A percentile compares a stretch with the other conserved stretches of the same genome.
These are phyloP conservation scores for Oreotrochilus melanogaster DNA, from an alignment of 2,113 vertebrate species.

Conservation along the genomic window DNA sequence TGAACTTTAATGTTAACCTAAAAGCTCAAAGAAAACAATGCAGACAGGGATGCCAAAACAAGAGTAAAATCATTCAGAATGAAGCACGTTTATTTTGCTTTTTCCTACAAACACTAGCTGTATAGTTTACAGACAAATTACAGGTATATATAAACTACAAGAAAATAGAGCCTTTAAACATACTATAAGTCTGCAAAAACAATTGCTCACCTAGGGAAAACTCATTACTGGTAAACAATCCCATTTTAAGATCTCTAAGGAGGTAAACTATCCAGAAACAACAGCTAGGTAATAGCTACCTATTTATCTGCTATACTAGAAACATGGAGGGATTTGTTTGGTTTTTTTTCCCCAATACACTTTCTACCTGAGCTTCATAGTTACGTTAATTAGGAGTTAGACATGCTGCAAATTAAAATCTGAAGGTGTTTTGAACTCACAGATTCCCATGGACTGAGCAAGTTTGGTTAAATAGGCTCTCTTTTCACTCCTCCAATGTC, in stretches of 20 bases:
- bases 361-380: neutral
- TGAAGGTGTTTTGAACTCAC: constrained; percentile 15
- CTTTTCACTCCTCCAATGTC: neutral
- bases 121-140: neutral
- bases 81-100: neutral
- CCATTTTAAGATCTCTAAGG: constrained; percentile 44
- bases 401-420: constrained; percentile 44
- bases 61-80: neutral
- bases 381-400: constrained; percentile 42
- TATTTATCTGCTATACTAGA: constrained; percentile 43
- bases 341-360: neutral
- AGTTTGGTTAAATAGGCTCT: neutral
- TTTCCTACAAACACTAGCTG: neutral
- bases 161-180: neutral
- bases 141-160: neutral
- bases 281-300: constrained; percentile 38
- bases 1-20: neutral
- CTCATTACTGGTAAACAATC: constrained; percentile 55
- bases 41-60: neutral
- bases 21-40: neutral
- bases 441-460: neutral
- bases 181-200: neutral
- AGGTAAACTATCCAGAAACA: constrained; percentile 50
- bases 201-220: constrained; percentile 38
- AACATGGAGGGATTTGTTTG: neutral